phyloP scores from a whole-genome alignment of 2,888 invertebrate species.

The Saturnia japonica region DNA sequence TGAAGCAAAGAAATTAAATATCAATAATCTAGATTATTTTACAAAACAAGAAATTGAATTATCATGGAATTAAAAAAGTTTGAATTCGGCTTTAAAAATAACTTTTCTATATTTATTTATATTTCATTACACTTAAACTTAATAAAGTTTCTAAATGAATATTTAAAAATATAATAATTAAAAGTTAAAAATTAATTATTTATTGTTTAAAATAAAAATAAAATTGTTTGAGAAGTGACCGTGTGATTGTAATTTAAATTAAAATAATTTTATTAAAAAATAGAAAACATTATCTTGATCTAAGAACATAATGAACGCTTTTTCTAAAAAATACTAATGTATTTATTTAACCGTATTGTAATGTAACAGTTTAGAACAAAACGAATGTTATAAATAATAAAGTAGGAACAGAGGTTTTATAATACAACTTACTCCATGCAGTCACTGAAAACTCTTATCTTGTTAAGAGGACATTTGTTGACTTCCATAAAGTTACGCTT shows the following conservation, averaged over 20 bases:
- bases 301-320: too few relatives aligned
- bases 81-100: too few relatives aligned
- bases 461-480: neutral
- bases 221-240: neutral
- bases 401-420: neutral
- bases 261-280: too few relatives aligned
- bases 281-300: too few relatives aligned
- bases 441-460: neutral
- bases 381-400: neutral
- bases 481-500: neutral
- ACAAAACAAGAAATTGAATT: too few relatives aligned
- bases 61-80: too few relatives aligned
- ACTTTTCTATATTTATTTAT: neutral
- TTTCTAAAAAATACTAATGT: neutral
- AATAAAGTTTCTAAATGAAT: neutral
- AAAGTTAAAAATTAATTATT: too few relatives aligned
- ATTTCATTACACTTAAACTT: neutral
- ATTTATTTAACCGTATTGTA: neutral
- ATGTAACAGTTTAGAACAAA: neutral
- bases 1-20: neutral
- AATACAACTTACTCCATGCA: constrained; percentile 9
- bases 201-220: neutral
- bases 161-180: neutral
- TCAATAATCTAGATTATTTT: neutral
- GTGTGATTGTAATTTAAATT: too few relatives aligned